Evolutionary conservation across 2,888 invertebrate species (phyloP).

Genomic region (Platerodrilus igneus): DNA sequence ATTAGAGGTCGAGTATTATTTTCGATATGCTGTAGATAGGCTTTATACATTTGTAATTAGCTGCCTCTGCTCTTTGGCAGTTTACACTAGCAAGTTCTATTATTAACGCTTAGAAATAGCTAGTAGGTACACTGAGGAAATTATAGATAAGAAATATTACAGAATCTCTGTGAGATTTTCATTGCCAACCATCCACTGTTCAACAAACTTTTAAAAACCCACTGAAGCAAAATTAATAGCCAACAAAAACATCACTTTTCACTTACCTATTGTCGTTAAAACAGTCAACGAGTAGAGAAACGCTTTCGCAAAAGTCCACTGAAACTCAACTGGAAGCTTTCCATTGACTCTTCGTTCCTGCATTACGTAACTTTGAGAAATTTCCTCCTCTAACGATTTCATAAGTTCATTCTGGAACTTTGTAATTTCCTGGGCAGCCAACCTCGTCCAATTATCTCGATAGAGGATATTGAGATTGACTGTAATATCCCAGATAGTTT

Average conservation of each 20-base stretch:
- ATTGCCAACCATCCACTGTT: too few species aligned
- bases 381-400: conserved; percentile 73
- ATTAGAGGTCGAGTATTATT: too few species aligned
- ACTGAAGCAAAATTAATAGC: too few species aligned
- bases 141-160: too few species aligned
- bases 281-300: conserved; percentile 94
- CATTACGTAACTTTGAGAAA: conserved; percentile 47
- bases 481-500: conserved; percentile 89
- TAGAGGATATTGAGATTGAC: conserved; percentile 83
- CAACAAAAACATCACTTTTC: conserved; percentile 7
- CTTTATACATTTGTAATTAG: too few species aligned
- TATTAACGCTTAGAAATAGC: too few species aligned
- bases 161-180: too few species aligned
- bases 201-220: too few species aligned
- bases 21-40: too few species aligned
- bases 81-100: too few species aligned
- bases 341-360: conserved; percentile 42
- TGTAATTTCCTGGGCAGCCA: conserved; percentile 71
- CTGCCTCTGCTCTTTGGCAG: too few species aligned
- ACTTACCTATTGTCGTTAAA: conserved; percentile 85
- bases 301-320: conserved; percentile 85
- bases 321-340: conserved; percentile 52
- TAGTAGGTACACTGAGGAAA: too few species aligned
- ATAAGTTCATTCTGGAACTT: conserved; percentile 71
- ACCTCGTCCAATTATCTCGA: conserved; percentile 83